Conservation (phyloP, 2,113 vertebrate genomes). For the Antigone vipio region DNA sequence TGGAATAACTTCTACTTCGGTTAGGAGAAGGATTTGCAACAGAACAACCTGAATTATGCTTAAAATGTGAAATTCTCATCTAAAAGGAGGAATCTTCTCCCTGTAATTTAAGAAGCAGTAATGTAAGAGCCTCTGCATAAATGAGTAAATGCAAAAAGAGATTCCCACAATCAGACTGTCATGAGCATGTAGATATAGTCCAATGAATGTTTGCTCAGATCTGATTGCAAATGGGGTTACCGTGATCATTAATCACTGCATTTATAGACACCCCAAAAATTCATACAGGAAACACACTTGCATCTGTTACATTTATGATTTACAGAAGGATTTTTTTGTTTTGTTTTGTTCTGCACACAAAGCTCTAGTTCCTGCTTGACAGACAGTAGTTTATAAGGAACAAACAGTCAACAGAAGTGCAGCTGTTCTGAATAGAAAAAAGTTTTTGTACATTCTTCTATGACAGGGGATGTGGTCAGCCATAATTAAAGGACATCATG, state of each 20-base stretch:
- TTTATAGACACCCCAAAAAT: neutral
- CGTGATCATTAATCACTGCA: neutral
- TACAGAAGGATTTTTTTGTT: neutral
- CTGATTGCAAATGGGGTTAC: neutral
- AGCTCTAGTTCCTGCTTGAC: neutral
- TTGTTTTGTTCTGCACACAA: neutral
- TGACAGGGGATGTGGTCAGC: neutral
- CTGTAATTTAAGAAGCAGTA: neutral
- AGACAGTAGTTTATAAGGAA: neutral
- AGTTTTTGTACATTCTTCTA: neutral
- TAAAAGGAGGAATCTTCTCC: neutral
- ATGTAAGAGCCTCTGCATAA: neutral
- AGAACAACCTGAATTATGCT: neutral
- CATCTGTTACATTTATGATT: neutral
- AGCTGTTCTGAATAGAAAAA: neutral
- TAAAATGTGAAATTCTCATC: neutral
- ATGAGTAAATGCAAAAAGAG: neutral
- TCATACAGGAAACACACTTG: neutral
- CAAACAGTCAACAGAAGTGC: neutral
- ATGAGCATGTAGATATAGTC: fast-evolving
- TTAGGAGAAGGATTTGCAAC: neutral
- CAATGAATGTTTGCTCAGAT: neutral
- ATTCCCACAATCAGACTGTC: neutral
- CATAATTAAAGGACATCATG: neutral
- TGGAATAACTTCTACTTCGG: neutral